These are phyloP conservation scores for Arenaria interpres DNA, from an alignment of 2,113 vertebrate genomes.

Conservation along the genomic window DNA sequence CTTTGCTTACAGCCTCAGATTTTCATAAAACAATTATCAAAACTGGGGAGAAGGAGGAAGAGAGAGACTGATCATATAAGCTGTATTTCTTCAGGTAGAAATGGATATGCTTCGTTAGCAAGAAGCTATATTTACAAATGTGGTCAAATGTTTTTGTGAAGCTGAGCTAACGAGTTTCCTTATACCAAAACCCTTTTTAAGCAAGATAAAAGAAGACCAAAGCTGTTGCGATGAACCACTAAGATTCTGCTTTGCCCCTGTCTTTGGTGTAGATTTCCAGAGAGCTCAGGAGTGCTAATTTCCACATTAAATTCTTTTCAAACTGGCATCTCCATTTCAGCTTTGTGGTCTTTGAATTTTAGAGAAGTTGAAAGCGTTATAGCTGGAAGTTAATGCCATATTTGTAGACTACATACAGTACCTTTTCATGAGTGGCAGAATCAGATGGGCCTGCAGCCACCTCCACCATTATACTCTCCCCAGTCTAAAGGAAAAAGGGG, in stretches of 20 bases:
- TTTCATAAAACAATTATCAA: background rate
- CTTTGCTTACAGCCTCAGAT: background rate
- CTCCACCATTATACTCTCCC: constrained; percentile 97
- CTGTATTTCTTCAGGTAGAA: background rate
- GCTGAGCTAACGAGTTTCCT: background rate
- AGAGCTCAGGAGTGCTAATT: background rate
- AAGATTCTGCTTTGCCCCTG: background rate
- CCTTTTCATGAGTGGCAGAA: constrained; percentile 93
- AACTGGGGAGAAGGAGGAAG: background rate
- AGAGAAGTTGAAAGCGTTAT: background rate
- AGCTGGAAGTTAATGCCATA: background rate
- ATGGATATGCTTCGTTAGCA: background rate
- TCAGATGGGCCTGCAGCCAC: constrained; percentile 91
- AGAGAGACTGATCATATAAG: background rate
- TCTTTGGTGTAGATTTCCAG: background rate
- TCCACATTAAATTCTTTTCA: background rate
- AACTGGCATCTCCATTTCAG: background rate
- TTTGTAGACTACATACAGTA: constrained; percentile 35
- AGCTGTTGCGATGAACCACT: background rate
- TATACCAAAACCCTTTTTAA: background rate
- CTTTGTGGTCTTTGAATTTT: background rate
- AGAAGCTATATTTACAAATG: background rate
- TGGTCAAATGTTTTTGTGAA: background rate
- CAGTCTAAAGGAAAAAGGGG: constrained; percentile 75
- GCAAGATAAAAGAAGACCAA: background rate